Evolutionary conservation across 2,888 invertebrate species (phyloP).

Genomic region (Drosophila acutilabella): DNA sequence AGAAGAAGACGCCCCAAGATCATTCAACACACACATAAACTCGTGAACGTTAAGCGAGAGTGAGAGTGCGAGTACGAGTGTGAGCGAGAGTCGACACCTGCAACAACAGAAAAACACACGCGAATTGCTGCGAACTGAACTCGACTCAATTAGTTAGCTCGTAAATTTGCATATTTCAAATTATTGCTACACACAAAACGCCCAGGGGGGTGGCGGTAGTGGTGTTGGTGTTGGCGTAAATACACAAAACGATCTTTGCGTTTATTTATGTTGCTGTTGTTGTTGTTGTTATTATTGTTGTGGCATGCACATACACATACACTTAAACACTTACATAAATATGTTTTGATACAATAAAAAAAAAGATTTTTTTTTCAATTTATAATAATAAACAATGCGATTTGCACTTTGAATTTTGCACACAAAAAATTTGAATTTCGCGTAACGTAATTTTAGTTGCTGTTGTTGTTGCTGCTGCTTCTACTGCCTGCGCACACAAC

Average conservation of each 20-base stretch:
- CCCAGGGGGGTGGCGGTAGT: conserved; percentile 3
- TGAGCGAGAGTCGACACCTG: conserved; percentile 60
- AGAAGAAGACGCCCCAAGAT: conserved; percentile 51
- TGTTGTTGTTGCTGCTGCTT: conserved; percentile 31
- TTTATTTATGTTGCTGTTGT: conserved; percentile 9
- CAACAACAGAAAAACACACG: conserved; percentile 48
- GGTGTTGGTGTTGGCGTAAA: conserved; percentile 15
- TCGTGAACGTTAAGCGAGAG: conserved; percentile 1
- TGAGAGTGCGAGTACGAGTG: conserved; percentile 12
- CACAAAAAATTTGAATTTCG: conserved; percentile 46
- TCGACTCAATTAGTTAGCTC: conserved; percentile 79
- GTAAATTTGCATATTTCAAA: conserved; percentile 77
- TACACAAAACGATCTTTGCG: conserved; percentile 30
- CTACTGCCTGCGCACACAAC: conserved; percentile 62
- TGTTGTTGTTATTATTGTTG: conserved; percentile 30
- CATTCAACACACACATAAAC: conserved; percentile 34
- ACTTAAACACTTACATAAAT: conserved; percentile 42
- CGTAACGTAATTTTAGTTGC: conserved; percentile 53
- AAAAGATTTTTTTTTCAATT: conserved; percentile 10
- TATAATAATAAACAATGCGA: conserved; percentile 52
- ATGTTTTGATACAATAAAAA: conserved; percentile 36
- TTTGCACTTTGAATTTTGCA: conserved; percentile 40
- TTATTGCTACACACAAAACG: conserved; percentile 41
- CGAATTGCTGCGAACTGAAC: conserved; percentile 46
- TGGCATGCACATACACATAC: conserved; percentile 33